Evolutionary conservation across 2,888 invertebrate genomes (phyloP).

Genomic region (Heliconius hortense): DNA sequence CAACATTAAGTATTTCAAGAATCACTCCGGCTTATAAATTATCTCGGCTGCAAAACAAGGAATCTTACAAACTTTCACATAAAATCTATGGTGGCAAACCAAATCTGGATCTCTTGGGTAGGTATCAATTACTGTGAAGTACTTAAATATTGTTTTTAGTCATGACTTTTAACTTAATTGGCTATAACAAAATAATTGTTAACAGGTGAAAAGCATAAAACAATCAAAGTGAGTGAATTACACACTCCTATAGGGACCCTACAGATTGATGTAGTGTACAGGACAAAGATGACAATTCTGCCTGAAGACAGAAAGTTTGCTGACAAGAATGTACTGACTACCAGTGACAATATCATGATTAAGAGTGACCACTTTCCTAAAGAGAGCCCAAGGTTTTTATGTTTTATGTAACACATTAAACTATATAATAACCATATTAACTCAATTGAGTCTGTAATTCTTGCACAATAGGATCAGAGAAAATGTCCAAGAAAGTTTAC

Average conservation of each 20-base stretch:
- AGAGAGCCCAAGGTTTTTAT: slow-evolving; percentile 79
- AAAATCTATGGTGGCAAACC: slow-evolving; percentile 92
- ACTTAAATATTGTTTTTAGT: background rate
- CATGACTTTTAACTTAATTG: background rate
- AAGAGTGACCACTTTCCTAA: slow-evolving; percentile 94
- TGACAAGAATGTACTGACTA: slow-evolving; percentile 48
- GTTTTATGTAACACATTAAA: background rate
- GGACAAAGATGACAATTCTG: slow-evolving; percentile 95
- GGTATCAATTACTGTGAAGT: slow-evolving; percentile 42
- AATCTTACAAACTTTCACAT: slow-evolving; percentile 95
- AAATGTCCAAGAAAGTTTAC: too few species aligned
- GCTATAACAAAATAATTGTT: background rate
- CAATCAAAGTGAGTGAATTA: slow-evolving; percentile 91
- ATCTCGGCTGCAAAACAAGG: slow-evolving; percentile 92
- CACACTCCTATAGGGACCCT: slow-evolving; percentile 93
- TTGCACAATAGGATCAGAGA: too few species aligned
- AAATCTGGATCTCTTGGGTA: slow-evolving; percentile 86
- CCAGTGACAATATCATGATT: slow-evolving; percentile 85
- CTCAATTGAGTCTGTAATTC: too few species aligned
- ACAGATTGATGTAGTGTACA: slow-evolving; percentile 90
- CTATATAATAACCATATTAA: too few species aligned
- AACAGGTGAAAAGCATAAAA: slow-evolving; percentile 86
- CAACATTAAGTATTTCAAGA: slow-evolving; percentile 93
- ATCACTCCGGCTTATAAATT: slow-evolving; percentile 96
- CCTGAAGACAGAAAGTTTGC: slow-evolving; percentile 87